A percentile compares a stretch with the other conserved stretches of the same genome.
Evolutionary conservation across 2,113 vertebrate species (phyloP).

Genomic region (Halcyon senegalensis): DNA sequence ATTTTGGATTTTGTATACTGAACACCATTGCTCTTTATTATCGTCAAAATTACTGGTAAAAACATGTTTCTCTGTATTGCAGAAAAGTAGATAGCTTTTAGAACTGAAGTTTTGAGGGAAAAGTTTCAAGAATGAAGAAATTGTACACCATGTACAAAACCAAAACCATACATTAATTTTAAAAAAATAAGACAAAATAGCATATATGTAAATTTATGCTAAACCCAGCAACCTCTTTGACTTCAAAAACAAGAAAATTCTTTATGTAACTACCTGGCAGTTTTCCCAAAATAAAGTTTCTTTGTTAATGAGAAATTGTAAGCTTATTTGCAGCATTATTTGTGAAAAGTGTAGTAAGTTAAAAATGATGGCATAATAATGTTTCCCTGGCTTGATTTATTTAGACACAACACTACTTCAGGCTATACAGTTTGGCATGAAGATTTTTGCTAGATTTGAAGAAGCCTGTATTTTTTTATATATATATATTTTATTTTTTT

Average conservation of each 20-base stretch:
- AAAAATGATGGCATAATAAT: not conserved
- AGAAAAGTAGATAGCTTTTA: not conserved
- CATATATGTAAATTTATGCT: not conserved
- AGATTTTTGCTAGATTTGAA: not conserved
- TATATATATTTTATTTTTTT: not conserved
- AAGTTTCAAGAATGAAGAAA: not conserved
- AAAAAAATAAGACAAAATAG: not conserved
- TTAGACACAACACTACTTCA: not conserved
- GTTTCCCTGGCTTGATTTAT: not conserved
- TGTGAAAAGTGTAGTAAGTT: not conserved
- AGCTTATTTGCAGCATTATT: not conserved
- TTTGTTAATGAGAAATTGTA: not conserved
- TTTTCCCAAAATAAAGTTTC: not conserved
- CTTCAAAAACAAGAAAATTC: not conserved
- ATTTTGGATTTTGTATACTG: not conserved
- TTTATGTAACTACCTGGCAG: not conserved
- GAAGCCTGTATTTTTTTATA: accelerated
- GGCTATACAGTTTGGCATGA: not conserved
- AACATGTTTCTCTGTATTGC: not conserved
- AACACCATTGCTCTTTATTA: not conserved
- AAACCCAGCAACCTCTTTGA: not conserved
- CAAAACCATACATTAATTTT: not conserved
- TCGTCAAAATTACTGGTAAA: not conserved
- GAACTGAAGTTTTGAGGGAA: not conserved
- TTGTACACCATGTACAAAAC: not conserved